Evolutionary conservation across 2,113 vertebrate species (phyloP).

Genomic region (Hippocampus zosterae): DNA sequence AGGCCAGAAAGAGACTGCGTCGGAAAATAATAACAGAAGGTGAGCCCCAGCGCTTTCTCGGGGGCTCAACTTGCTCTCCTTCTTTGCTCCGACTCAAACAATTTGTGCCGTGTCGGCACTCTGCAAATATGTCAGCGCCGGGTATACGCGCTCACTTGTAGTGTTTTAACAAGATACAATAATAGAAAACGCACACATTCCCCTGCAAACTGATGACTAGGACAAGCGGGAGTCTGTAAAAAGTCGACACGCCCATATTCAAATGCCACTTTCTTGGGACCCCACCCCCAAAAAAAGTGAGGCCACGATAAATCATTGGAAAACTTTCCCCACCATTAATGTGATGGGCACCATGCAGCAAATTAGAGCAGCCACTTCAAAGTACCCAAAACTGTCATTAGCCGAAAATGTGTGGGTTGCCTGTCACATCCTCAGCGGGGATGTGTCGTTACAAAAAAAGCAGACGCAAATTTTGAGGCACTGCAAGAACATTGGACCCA

Average conservation of each 20-base stretch:
- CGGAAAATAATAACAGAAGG: not conserved
- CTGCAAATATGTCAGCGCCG: not conserved
- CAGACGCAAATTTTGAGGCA: conserved; percentile 26
- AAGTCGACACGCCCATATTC: not conserved
- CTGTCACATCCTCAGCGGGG: conserved; percentile 18
- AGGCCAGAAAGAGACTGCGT: not conserved
- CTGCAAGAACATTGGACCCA: conserved; percentile 26
- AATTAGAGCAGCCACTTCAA: conserved; percentile 12
- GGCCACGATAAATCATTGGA: too few species aligned
- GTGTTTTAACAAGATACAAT: not conserved
- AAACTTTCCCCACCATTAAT: not conserved
- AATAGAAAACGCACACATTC: not conserved
- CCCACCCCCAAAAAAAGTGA: too few species aligned
- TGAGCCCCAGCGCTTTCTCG: not conserved
- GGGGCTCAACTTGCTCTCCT: not conserved
- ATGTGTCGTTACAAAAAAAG: conserved; percentile 13
- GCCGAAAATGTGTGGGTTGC: conserved; percentile 16
- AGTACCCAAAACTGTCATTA: conserved; percentile 18
- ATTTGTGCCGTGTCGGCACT: not conserved
- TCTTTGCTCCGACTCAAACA: not conserved
- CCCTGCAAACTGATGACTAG: not conserved
- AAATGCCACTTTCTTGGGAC: not conserved
- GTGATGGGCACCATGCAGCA: not conserved
- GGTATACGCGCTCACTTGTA: not conserved
- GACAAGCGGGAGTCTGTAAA: not conserved